phyloP scores from a whole-genome alignment of 37 sponge, comb jelly and placozoan genomes.

The Ianthella basta region DNA sequence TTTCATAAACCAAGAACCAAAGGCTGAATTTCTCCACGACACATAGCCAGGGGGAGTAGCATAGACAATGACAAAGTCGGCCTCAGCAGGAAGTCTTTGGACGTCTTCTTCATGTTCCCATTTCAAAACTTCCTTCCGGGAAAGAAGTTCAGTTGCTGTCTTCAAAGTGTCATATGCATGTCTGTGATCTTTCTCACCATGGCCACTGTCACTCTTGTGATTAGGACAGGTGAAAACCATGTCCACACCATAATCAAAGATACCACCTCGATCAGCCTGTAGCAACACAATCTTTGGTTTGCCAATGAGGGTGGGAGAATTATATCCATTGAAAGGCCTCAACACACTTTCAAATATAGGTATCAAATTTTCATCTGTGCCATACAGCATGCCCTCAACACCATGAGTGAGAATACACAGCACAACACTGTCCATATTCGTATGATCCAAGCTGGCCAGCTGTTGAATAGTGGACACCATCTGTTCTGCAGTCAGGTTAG shows the following conservation, averaged over 20 bases:
- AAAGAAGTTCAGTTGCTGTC: neutral
- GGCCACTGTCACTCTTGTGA: constrained; percentile 40
- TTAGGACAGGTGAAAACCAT: constrained; percentile 36
- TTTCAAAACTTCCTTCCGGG: constrained; percentile 5
- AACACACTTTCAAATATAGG: constrained; percentile 36
- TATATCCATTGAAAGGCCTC: constrained; percentile 66
- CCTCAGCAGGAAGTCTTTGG: constrained; percentile 70
- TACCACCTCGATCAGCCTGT: constrained; percentile 80
- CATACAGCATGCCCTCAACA: constrained; percentile 67
- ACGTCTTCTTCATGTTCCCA: constrained; percentile 53
- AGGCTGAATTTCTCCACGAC: constrained; percentile 86
- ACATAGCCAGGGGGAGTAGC: constrained; percentile 87
- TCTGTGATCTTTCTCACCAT: neutral
- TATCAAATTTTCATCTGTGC: constrained; percentile 77
- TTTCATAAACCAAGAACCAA: constrained; percentile 89
- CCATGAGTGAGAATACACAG: constrained; percentile 81
- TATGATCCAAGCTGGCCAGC: constrained; percentile 52
- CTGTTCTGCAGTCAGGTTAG: too few relatives aligned
- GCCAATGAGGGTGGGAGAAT: constrained; percentile 76
- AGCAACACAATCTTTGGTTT: constrained; percentile 92
- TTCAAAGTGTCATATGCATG: neutral
- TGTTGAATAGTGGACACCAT: constrained; percentile 1
- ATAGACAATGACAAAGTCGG: constrained; percentile 84
- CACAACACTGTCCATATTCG: constrained; percentile 58
- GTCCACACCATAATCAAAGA: constrained; percentile 79